Conservation (phyloP, 2,888 invertebrate species). For the Idaea aversata region DNA sequence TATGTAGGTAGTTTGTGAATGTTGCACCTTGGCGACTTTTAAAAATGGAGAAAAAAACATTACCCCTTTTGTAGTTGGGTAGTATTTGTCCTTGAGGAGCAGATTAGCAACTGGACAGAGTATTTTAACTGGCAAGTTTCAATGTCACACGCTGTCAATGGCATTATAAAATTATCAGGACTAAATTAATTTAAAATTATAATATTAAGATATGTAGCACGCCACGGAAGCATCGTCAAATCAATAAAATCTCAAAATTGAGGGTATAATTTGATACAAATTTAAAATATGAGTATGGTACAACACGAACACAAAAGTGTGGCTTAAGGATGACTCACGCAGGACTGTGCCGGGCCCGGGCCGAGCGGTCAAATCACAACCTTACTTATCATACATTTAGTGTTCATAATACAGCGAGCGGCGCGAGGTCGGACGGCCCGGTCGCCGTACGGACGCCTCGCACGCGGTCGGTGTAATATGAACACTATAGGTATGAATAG, state of each 20-base stretch:
- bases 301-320: conserved; percentile 1
- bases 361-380: too few relatives aligned
- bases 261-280: neutral
- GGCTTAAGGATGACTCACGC: too few relatives aligned
- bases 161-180: neutral
- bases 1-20: neutral
- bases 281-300: neutral
- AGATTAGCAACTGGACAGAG: neutral
- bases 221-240: neutral
- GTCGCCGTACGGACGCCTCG: too few relatives aligned
- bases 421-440: too few relatives aligned
- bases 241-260: neutral
- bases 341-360: too few relatives aligned
- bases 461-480: too few relatives aligned
- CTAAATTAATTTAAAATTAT: neutral
- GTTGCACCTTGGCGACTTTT: neutral
- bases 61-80: neutral
- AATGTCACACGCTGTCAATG: neutral
- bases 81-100: too few relatives aligned
- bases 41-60: neutral
- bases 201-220: neutral
- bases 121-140: neutral
- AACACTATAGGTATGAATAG: too few relatives aligned
- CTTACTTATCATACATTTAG: too few relatives aligned
- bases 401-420: too few relatives aligned